Evolutionary conservation across 2,113 vertebrate genomes (phyloP).

Genomic region (Myotis yumanensis): DNA sequence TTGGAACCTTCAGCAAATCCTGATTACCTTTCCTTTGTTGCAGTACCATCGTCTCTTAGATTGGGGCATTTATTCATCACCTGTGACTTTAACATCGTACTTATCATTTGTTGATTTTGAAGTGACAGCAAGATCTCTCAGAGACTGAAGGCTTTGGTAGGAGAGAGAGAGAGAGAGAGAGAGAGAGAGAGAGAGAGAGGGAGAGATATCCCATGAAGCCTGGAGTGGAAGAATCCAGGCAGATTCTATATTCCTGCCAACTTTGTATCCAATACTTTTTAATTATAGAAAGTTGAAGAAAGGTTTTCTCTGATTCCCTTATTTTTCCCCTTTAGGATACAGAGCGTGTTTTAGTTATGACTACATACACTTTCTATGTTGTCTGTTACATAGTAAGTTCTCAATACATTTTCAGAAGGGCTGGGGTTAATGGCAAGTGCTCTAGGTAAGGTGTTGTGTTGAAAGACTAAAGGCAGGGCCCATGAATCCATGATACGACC

Average conservation of each 20-base stretch:
- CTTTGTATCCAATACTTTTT: background rate
- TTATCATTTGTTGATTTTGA: background rate
- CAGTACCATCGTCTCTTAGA: background rate
- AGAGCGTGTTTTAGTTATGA: background rate
- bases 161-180: background rate
- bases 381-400: background rate
- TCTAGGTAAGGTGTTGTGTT: background rate
- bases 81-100: background rate
- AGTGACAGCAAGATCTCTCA: background rate
- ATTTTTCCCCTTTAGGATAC: background rate
- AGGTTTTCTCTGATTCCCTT: background rate
- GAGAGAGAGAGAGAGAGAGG: no score
- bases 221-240: background rate
- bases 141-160: background rate
- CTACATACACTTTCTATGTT: background rate
- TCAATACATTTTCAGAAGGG: background rate
- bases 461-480: background rate
- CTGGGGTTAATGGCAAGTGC: background rate
- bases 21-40: background rate
- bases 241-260: background rate
- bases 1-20: background rate
- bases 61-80: background rate
- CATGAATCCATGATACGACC: background rate
- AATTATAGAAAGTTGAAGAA: background rate
- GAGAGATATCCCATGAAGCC: background rate